Evolutionary conservation across 2,113 vertebrate genomes (phyloP).

Genomic region (Gallinago jamesoni): DNA sequence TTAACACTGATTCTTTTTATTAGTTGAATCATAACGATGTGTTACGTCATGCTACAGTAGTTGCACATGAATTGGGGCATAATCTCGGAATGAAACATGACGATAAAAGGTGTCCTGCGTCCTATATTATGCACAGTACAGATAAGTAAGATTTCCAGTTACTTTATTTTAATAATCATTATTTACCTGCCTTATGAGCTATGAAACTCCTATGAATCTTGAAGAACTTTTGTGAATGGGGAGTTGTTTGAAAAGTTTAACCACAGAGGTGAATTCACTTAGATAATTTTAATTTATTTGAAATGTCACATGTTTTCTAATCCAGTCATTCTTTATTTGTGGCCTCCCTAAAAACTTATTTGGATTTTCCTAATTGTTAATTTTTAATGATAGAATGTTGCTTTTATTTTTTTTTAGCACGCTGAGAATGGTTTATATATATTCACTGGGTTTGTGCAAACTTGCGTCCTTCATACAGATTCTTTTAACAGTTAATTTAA

Average conservation of each 20-base stretch:
- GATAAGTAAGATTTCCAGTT: slow-evolving; percentile 71
- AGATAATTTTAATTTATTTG: neutral
- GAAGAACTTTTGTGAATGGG: neutral
- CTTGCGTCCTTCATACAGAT: neutral
- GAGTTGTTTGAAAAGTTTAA: neutral
- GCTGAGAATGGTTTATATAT: neutral
- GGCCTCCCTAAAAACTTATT: neutral
- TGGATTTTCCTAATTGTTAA: neutral
- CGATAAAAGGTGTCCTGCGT: slow-evolving; percentile 37
- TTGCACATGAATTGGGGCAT: slow-evolving; percentile 90
- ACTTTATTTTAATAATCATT: neutral
- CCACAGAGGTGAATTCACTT: neutral
- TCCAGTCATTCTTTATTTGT: neutral
- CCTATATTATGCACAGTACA: slow-evolving; percentile 79
- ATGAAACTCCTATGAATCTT: neutral
- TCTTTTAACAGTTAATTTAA: neutral
- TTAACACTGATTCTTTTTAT: neutral
- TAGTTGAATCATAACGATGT: slow-evolving; percentile 63
- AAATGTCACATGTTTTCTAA: neutral
- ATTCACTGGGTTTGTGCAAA: neutral
- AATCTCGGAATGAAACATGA: slow-evolving; percentile 89
- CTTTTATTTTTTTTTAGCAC: neutral
- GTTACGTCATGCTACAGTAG: slow-evolving; percentile 71
- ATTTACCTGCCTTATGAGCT: neutral
- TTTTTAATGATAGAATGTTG: neutral